Percentiles rank a stretch among this genome's conserved stretches.
These are phyloP conservation scores for Astreopora myriophthalma DNA, from an alignment of 64 coral and sea anemone species.

Conservation along the genomic window DNA sequence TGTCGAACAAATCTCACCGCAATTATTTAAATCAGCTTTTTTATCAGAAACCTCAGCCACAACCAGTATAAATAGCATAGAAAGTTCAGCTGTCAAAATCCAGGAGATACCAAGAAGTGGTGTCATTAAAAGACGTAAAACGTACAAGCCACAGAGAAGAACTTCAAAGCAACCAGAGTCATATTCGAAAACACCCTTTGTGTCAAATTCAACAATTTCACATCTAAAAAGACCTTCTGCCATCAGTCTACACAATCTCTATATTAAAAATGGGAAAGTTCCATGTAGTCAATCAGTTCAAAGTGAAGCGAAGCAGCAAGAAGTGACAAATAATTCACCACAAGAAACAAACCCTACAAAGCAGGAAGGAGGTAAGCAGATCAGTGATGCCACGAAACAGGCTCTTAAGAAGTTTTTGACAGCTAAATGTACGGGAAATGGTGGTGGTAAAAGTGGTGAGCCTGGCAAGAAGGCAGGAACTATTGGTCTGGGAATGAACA, in stretches of 20 bases:
- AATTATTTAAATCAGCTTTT: neutral
- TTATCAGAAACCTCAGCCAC: neutral
- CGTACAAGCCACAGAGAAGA: neutral
- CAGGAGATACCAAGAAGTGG: neutral
- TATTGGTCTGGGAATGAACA: neutral
- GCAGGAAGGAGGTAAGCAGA: neutral
- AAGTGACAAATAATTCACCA: neutral
- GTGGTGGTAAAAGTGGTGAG: neutral
- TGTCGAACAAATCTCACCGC: neutral
- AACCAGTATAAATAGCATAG: neutral
- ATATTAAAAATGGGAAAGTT: neutral
- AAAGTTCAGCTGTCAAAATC: neutral
- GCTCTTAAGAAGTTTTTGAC: constrained; percentile 40
- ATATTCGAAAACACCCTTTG: neutral
- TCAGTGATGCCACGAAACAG: neutral
- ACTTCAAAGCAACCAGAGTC: neutral
- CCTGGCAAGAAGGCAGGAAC: neutral
- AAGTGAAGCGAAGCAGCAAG: neutral
- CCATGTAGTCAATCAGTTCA: neutral
- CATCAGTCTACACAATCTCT: neutral
- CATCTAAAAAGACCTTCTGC: neutral
- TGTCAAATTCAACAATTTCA: neutral
- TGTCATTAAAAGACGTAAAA: neutral
- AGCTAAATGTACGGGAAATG: neutral
- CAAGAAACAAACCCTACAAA: neutral